Evolutionary conservation across 1,140 invertebrate species (phyloP).

Genomic region (Druon quercuslanigerum): DNA sequence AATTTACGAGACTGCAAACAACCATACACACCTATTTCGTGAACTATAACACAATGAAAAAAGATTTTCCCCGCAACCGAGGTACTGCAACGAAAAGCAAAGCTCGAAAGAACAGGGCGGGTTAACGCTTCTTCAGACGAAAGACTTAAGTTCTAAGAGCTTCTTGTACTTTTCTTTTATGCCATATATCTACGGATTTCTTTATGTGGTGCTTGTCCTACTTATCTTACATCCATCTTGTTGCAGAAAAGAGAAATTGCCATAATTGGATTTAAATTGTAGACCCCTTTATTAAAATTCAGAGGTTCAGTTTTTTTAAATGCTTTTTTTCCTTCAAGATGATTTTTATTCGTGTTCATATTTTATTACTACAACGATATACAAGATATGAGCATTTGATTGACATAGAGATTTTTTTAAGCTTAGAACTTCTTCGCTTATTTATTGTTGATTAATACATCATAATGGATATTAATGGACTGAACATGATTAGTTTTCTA

Average conservation of each 20-base stretch:
- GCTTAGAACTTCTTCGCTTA: too few species aligned
- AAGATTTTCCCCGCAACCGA: conserved; percentile 14
- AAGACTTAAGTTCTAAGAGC: conserved; percentile 27
- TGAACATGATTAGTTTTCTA: too few species aligned
- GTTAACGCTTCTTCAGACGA: conserved; percentile 26
- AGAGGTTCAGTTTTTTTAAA: too few species aligned
- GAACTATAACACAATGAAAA: conserved; percentile 14
- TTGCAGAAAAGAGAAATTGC: not conserved
- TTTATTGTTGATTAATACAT: too few species aligned
- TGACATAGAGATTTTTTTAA: too few species aligned
- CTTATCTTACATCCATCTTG: not conserved
- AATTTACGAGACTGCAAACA: conserved; percentile 29
- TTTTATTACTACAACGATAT: too few species aligned
- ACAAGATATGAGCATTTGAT: too few species aligned
- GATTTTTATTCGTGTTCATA: too few species aligned
- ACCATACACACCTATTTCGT: conserved; percentile 19
- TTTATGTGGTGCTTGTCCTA: conserved; percentile 6
- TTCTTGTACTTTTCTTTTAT: conserved; percentile 2
- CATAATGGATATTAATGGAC: too few species aligned
- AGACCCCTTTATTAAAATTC: not conserved
- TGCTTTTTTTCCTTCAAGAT: too few species aligned
- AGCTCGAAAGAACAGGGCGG: conserved; percentile 20
- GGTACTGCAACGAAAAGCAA: not conserved
- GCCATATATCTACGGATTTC: conserved; percentile 4
- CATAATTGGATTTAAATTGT: not conserved